Percentiles rank a stretch among this genome's conserved stretches.
Conservation (phyloP, 2,113 vertebrate species). For the Otocyon megalotis region DNA sequence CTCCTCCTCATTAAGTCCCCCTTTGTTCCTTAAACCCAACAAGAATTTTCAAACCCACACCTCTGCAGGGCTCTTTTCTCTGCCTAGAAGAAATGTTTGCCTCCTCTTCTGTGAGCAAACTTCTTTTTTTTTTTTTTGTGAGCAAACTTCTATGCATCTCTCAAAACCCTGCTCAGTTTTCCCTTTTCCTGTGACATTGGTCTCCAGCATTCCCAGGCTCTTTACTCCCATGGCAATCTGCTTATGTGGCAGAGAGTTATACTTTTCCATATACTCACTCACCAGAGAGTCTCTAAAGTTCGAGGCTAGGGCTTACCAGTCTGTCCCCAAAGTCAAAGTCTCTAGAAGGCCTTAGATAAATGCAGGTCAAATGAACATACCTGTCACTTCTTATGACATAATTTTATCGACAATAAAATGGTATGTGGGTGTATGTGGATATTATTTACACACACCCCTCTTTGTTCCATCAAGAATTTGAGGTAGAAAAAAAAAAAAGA, state of each 20-base stretch:
- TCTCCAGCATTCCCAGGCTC: not conserved
- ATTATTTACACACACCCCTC: not conserved
- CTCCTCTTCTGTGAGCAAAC: not conserved
- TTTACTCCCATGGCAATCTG: not conserved
- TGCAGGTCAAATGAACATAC: not conserved
- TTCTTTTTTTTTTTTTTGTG: not conserved
- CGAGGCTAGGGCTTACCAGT: not conserved
- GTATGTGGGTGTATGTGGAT: not conserved
- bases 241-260: not conserved
- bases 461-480: not conserved
- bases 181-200: not conserved
- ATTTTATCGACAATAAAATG: not conserved
- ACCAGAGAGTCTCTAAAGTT: not conserved
- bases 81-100: not conserved
- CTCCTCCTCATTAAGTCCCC: not conserved
- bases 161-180: conserved; percentile 4
- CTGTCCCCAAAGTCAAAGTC: not conserved
- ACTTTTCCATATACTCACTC: not conserved
- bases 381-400: not conserved
- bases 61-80: not conserved
- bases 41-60: not conserved
- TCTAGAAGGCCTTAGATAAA: not conserved
- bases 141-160: conserved; percentile 30
- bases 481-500: not conserved
- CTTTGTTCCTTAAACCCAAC: not conserved